Conservation (phyloP, 2,888 invertebrate species). For the Tryphoninae sp. region DNA sequence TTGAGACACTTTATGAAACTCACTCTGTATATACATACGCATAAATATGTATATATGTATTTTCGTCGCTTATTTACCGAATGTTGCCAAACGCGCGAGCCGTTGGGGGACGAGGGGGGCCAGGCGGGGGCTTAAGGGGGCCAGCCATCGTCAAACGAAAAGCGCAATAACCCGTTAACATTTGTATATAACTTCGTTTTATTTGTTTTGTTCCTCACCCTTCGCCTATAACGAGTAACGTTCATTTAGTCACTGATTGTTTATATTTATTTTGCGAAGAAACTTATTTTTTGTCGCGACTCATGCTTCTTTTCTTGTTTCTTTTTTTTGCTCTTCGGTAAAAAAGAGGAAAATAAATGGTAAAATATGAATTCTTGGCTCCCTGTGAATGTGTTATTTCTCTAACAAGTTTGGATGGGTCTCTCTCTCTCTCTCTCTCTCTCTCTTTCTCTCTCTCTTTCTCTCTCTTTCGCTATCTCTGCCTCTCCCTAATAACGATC, state of each 20-base stretch:
- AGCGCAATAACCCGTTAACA: neutral
- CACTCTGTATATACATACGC: too few species aligned
- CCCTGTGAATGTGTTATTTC: conserved; percentile 21
- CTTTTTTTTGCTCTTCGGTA: too few species aligned
- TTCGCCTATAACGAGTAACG: too few species aligned
- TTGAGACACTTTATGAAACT: too few species aligned
- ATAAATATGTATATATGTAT: neutral
- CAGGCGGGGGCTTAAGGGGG: too few species aligned
- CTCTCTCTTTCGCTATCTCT: conserved; percentile 42
- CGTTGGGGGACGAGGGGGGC: too few species aligned
- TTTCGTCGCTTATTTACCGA: neutral
- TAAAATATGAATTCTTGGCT: conserved; percentile 29
- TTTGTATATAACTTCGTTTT: neutral
- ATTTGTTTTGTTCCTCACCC: neutral
- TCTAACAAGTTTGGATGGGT: conserved; percentile 28
- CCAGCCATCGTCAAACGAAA: neutral
- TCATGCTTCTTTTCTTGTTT: too few species aligned
- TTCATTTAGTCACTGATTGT: too few species aligned
- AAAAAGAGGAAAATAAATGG: conserved; percentile 24
- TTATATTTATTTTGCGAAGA: too few species aligned
- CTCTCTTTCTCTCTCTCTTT: conserved; percentile 23
- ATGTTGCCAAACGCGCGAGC: neutral
- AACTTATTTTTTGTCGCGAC: too few species aligned
- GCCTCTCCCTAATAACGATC: conserved; percentile 53
- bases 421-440: conserved; percentile 27